Percentiles rank a stretch among this genome's conserved stretches.
phyloP scores from a whole-genome alignment of 2,888 invertebrate species.

The Atethmia centrago region DNA sequence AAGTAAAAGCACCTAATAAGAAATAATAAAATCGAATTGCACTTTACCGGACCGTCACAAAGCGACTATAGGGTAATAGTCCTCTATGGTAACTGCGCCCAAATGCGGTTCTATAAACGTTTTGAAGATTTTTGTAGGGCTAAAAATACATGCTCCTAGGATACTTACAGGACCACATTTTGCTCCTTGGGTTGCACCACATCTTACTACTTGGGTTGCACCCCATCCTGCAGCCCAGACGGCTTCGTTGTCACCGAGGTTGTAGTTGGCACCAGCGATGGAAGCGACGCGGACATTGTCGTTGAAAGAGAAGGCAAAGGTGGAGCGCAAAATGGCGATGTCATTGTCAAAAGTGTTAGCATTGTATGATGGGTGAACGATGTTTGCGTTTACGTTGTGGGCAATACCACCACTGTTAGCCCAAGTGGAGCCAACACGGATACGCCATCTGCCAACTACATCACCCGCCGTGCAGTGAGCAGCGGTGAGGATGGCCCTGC shows the following conservation, averaged over 20 bases:
- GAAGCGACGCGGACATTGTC: constrained; percentile 48
- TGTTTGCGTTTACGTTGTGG: not conserved
- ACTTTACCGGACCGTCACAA: not conserved
- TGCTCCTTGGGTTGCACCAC: not conserved
- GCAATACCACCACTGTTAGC: not conserved
- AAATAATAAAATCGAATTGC: too few species aligned
- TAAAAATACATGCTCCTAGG: not conserved
- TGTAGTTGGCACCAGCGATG: constrained; percentile 72
- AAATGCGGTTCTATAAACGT: not conserved
- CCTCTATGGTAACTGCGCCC: not conserved
- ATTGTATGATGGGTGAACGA: not conserved
- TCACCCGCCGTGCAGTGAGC: constrained; percentile 54
- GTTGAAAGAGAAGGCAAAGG: constrained; percentile 37
- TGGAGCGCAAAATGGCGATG: constrained; percentile 15
- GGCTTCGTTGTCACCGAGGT: constrained; percentile 68
- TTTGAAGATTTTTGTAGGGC: not conserved
- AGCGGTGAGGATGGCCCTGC: constrained; percentile 64
- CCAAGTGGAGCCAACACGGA: not conserved
- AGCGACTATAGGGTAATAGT: too few species aligned
- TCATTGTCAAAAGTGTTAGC: too few species aligned
- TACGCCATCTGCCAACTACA: not conserved
- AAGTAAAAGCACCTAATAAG: too few species aligned
- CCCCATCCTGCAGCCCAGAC: constrained; percentile 80
- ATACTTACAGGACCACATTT: not conserved
- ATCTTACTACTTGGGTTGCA: too few species aligned